Conservation (phyloP, 1,140 invertebrate species). For the Spodoptera frugiperda region DNA sequence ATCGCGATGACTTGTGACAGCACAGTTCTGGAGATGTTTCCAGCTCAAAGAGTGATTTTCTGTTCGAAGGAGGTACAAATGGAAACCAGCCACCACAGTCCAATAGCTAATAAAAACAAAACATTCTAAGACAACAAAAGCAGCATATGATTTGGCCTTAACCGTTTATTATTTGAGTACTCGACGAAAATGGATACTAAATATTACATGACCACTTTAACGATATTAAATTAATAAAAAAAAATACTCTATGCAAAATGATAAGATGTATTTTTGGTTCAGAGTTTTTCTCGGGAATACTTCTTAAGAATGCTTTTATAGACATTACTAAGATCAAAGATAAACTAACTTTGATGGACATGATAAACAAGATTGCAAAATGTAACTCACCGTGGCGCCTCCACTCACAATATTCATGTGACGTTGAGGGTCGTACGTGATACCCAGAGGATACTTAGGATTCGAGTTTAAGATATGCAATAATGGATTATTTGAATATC, state of each 20-base stretch:
- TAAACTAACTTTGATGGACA: conserved; percentile 19
- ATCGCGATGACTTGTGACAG: background rate
- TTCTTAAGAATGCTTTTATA: conserved; percentile 26
- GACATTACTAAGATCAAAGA: conserved; percentile 9
- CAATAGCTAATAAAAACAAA: conserved; percentile 42
- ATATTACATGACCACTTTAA: background rate
- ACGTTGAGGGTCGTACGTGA: conserved; percentile 64
- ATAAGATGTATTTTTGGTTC: background rate
- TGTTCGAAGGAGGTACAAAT: conserved; percentile 26
- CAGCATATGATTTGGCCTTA: conserved; percentile 1
- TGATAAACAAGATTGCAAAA: conserved; percentile 39
- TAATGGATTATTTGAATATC: conserved; percentile 73
- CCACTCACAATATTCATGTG: conserved; percentile 60
- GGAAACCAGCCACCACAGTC: conserved; percentile 40
- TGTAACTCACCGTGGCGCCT: conserved; percentile 64
- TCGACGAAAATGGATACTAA: background rate
- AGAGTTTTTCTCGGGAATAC: conserved; percentile 1
- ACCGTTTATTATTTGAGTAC: background rate
- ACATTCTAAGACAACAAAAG: conserved; percentile 35
- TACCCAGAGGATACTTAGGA: conserved; percentile 72
- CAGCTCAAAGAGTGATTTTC: conserved; percentile 19
- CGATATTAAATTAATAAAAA: background rate
- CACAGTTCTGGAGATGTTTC: conserved; percentile 8
- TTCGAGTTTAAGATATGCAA: conserved; percentile 56
- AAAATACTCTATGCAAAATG: conserved; percentile 1